Percentiles rank a stretch among this genome's conserved stretches.
phyloP scores from a whole-genome alignment of 1,140 invertebrate genomes.

The Agrilus planipennis region DNA sequence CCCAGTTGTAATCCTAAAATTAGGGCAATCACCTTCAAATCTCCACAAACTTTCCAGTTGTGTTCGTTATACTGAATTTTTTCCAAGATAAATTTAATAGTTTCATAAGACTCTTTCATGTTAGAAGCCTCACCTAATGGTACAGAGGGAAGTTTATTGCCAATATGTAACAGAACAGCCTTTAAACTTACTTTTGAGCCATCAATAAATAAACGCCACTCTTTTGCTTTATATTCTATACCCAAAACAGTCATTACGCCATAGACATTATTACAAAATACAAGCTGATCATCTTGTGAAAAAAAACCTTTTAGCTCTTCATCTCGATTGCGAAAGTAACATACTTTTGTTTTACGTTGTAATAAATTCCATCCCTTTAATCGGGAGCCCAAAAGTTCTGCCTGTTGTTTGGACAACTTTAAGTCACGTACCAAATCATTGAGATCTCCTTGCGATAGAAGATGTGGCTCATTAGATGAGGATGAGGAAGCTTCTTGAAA shows the following conservation, averaged over 20 bases:
- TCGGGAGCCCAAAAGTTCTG: slow-evolving; percentile 6
- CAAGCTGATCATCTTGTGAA: not conserved
- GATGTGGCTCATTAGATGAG: too few relatives aligned
- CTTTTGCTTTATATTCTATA: not conserved
- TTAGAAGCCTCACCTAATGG: too few relatives aligned
- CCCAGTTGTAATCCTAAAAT: too few relatives aligned
- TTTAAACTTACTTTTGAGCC: slow-evolving; percentile 3
- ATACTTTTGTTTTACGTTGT: slow-evolving; percentile 6
- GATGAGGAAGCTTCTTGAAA: too few relatives aligned
- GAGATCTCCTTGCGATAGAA: slow-evolving; percentile 3
- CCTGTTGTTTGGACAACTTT: not conserved
- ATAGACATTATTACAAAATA: not conserved
- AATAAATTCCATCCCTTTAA: slow-evolving; percentile 2
- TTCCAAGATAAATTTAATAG: too few relatives aligned
- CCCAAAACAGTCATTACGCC: not conserved
- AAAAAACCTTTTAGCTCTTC: not conserved
- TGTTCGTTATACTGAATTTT: too few relatives aligned
- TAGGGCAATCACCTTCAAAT: too few relatives aligned
- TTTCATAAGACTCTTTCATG: too few relatives aligned
- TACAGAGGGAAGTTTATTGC: too few relatives aligned
- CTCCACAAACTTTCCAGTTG: too few relatives aligned
- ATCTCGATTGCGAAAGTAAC: slow-evolving; percentile 5
- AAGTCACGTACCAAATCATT: slow-evolving; percentile 4
- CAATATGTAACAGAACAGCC: slow-evolving; percentile 2
- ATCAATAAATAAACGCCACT: slow-evolving; percentile 5